These are phyloP conservation scores for Bemisia tabaci DNA, from an alignment of 1,140 invertebrate species.

Conservation along the genomic window DNA sequence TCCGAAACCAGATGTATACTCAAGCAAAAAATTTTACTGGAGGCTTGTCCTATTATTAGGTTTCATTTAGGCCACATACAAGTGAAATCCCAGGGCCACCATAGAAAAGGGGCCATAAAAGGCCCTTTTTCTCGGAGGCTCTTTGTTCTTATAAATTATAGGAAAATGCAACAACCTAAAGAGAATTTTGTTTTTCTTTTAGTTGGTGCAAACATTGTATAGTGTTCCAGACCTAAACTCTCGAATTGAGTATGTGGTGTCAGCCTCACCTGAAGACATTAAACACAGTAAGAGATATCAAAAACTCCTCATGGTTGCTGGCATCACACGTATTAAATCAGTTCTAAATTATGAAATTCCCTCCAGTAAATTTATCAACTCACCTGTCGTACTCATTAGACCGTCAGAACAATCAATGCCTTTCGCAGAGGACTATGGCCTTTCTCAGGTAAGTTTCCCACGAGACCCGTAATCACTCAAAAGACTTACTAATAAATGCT, in stretches of 20 bases:
- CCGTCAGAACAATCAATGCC: slow-evolving; percentile 38
- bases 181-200: slow-evolving; percentile 15
- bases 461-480: no score
- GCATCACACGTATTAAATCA: slow-evolving; percentile 42
- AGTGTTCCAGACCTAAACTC: slow-evolving; percentile 29
- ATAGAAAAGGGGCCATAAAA: no score
- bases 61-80: no score
- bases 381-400: slow-evolving; percentile 45
- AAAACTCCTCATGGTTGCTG: slow-evolving; percentile 22
- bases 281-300: slow-evolving; percentile 19
- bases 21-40: no score
- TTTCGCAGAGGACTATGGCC: slow-evolving; percentile 46
- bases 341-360: slow-evolving; percentile 34
- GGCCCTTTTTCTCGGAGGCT: no score
- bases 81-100: no score
- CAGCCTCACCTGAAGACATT: slow-evolving; percentile 15
- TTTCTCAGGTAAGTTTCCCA: slow-evolving; percentile 35
- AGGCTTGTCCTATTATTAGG: no score
- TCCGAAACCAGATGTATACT: no score
- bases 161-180: no score
- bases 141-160: no score
- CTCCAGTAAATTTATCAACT: slow-evolving; percentile 30
- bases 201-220: slow-evolving; percentile 32
- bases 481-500: no score
- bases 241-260: slow-evolving; percentile 27